Conservation (phyloP, 2,888 invertebrate genomes). For the Chouioia cunea region DNA sequence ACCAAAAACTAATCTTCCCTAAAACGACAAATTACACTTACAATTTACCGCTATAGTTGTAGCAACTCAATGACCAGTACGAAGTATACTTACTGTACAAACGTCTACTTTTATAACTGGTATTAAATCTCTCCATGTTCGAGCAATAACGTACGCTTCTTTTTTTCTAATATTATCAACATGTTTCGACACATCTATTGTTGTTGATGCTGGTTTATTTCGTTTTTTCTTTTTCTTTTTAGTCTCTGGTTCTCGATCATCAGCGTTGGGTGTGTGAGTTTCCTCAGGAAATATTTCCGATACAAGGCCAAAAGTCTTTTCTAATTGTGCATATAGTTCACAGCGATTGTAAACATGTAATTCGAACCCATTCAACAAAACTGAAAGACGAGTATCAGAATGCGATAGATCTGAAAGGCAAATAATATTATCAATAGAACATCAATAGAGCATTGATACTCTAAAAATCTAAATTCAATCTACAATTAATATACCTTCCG, state of each 20-base stretch:
- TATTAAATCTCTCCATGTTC: conserved; percentile 95
- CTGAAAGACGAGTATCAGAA: conserved; percentile 91
- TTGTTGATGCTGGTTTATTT: conserved; percentile 61
- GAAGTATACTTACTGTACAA: conserved; percentile 76
- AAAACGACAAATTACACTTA: conserved; percentile 51
- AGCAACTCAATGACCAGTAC: no score
- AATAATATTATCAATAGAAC: conserved; percentile 21
- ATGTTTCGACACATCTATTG: conserved; percentile 64
- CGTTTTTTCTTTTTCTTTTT: conserved; percentile 59
- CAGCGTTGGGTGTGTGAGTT: conserved; percentile 61
- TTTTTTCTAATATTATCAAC: conserved; percentile 72
- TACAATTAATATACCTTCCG: conserved; percentile 78
- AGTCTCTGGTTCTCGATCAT: conserved; percentile 60
- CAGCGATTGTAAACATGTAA: conserved; percentile 95
- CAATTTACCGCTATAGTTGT: conserved; percentile 4
- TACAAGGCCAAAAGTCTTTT: conserved; percentile 88
- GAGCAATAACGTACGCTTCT: conserved; percentile 83
- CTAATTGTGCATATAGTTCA: conserved; percentile 86
- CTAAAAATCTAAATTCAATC: no score
- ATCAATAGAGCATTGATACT: no score
- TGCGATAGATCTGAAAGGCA: conserved; percentile 93
- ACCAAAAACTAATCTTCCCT: conserved; percentile 94
- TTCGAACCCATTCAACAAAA: conserved; percentile 94
- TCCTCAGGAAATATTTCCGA: conserved; percentile 80
- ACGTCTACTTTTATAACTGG: conserved; percentile 97